These are phyloP conservation scores for Dendronephthya gigantea DNA, from an alignment of 64 coral and sea anemone genomes.

Conservation along the genomic window DNA sequence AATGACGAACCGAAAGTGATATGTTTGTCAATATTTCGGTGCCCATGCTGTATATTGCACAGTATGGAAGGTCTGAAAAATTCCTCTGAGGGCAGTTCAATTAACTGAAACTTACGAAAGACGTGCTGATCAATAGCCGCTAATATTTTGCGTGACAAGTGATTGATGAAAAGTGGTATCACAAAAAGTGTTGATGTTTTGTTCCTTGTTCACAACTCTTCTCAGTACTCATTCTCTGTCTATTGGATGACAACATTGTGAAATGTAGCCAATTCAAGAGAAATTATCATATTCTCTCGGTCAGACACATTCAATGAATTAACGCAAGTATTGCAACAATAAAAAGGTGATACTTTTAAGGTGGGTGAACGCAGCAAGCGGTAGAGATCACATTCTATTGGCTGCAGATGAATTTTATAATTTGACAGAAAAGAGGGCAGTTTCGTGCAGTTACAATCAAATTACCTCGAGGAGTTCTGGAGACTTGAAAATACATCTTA, in stretches of 20 bases:
- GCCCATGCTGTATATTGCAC: conserved; percentile 1
- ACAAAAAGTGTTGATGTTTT: conserved; percentile 2
- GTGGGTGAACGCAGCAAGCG: background rate
- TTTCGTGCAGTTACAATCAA: background rate
- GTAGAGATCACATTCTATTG: background rate
- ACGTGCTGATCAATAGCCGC: background rate
- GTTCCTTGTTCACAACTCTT: background rate
- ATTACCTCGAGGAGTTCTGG: background rate
- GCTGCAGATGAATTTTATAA: background rate
- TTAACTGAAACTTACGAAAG: background rate
- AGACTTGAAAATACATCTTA: background rate
- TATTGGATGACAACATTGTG: background rate
- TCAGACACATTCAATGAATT: background rate
- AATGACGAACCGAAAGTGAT: background rate
- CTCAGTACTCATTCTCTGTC: background rate
- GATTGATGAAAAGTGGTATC: background rate
- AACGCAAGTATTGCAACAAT: background rate
- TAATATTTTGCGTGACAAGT: conserved; percentile 2
- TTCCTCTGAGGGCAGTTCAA: background rate
- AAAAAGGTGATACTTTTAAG: background rate
- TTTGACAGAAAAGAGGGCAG: background rate
- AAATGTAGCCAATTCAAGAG: background rate
- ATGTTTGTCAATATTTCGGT: conserved; percentile 24
- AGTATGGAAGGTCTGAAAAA: background rate
- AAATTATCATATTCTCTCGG: background rate